These are phyloP conservation scores for Tubiluchus corallicola DNA, from an alignment of 2,888 invertebrate genomes.

Conservation along the genomic window DNA sequence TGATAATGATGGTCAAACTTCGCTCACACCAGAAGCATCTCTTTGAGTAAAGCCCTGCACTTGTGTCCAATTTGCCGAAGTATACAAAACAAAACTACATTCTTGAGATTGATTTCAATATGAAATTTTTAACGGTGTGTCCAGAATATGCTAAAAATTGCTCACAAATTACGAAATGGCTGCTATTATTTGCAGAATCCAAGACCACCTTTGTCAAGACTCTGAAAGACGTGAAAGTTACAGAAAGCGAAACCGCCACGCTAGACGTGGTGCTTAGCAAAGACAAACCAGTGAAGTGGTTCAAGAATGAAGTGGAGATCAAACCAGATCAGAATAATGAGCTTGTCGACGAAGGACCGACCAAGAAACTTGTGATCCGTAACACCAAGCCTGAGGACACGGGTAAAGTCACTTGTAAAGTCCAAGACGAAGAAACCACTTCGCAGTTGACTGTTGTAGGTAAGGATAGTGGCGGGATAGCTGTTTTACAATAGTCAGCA, in stretches of 20 bases:
- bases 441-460: not conserved
- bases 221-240: constrained; percentile 8
- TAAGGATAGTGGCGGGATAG: no score
- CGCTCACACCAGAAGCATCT: no score
- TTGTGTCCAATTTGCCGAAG: no score
- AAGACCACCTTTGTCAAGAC: constrained; percentile 18
- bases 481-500: no score
- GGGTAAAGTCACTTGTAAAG: not conserved
- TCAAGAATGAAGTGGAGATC: not conserved
- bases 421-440: not conserved
- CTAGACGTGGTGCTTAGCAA: not conserved
- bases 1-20: no score
- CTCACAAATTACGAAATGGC: no score
- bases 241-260: not conserved
- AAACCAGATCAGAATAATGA: not conserved
- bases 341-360: not conserved
- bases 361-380: not conserved
- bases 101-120: no score
- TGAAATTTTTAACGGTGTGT: no score
- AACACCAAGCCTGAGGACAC: not conserved
- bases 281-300: not conserved
- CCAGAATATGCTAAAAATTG: no score
- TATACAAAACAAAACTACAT: no score
- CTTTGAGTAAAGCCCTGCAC: no score
- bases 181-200: constrained; percentile 17